These are phyloP conservation scores for Tachystola acroxantha DNA, from an alignment of 2,888 invertebrate genomes.

Conservation along the genomic window DNA sequence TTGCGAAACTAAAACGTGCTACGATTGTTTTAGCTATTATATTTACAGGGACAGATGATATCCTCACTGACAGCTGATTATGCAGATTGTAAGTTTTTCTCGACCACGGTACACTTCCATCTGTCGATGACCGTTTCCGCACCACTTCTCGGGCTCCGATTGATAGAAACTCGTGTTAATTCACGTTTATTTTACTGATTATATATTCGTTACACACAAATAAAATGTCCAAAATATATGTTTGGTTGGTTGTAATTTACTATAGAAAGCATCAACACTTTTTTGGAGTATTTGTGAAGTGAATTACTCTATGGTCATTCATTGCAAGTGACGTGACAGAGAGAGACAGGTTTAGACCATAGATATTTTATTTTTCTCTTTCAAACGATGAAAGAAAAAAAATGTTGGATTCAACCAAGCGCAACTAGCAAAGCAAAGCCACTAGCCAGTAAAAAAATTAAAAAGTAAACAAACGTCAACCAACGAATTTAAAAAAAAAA, in stretches of 20 bases:
- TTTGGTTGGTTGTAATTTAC: slow-evolving; percentile 76
- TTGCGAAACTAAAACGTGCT: slow-evolving; percentile 55
- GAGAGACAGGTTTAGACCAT: slow-evolving; percentile 6
- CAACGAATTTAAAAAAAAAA: background rate
- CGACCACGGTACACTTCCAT: slow-evolving; percentile 70
- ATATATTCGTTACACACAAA: slow-evolving; percentile 57
- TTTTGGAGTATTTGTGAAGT: slow-evolving; percentile 70
- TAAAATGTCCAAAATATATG: slow-evolving; percentile 68
- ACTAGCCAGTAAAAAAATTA: too few species aligned
- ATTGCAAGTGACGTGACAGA: slow-evolving; percentile 33
- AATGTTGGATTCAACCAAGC: background rate
- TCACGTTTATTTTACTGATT: slow-evolving; percentile 61
- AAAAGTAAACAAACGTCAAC: background rate
- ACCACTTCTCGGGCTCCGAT: slow-evolving; percentile 39
- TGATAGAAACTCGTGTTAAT: slow-evolving; percentile 45
- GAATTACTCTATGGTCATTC: slow-evolving; percentile 57
- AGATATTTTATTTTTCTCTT: slow-evolving; percentile 2
- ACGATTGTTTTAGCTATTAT: slow-evolving; percentile 73
- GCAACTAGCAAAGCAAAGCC: too few species aligned
- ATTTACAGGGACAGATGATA: slow-evolving; percentile 79
- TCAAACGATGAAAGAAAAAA: background rate
- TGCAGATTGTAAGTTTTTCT: slow-evolving; percentile 78
- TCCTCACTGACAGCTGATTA: slow-evolving; percentile 79
- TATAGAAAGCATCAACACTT: slow-evolving; percentile 78
- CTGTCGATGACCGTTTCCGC: slow-evolving; percentile 53